phyloP scores from a whole-genome alignment of 2,113 vertebrate genomes.

The Dipodomys stephensi region DNA sequence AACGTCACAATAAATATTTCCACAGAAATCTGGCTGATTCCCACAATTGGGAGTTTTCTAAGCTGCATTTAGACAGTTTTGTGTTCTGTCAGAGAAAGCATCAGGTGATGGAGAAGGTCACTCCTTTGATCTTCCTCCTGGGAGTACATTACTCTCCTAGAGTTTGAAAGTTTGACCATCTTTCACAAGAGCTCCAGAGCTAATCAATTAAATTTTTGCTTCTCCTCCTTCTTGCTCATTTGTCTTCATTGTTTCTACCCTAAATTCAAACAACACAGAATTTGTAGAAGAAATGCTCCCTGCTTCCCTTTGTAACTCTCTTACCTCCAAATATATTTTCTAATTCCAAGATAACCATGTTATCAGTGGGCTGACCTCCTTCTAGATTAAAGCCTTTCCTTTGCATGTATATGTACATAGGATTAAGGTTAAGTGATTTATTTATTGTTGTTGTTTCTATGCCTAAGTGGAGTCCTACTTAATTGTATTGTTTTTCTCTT shows the following conservation, averaged over 20 bases:
- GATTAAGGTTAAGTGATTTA: too few relatives aligned
- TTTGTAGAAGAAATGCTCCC: neutral
- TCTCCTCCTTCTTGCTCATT: neutral
- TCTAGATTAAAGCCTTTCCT: neutral
- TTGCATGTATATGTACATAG: neutral
- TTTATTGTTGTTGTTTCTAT: too few relatives aligned
- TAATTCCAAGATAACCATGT: neutral
- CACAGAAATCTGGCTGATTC: neutral
- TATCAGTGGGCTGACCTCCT: neutral
- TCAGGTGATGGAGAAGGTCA: neutral
- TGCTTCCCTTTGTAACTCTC: neutral
- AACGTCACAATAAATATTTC: neutral
- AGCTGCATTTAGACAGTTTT: neutral
- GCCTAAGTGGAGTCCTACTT: neutral
- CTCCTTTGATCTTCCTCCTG: neutral
- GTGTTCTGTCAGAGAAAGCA: neutral
- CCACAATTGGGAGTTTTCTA: neutral
- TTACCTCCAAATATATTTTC: neutral
- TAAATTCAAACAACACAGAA: conserved; percentile 2
- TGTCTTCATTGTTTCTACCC: neutral
- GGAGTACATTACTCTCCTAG: neutral
- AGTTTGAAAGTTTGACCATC: neutral
- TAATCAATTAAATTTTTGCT: neutral
- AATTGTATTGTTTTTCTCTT: neutral
- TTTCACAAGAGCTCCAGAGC: neutral